Conservation (phyloP, 1,140 invertebrate genomes). For the Hyles euphorbiae region DNA sequence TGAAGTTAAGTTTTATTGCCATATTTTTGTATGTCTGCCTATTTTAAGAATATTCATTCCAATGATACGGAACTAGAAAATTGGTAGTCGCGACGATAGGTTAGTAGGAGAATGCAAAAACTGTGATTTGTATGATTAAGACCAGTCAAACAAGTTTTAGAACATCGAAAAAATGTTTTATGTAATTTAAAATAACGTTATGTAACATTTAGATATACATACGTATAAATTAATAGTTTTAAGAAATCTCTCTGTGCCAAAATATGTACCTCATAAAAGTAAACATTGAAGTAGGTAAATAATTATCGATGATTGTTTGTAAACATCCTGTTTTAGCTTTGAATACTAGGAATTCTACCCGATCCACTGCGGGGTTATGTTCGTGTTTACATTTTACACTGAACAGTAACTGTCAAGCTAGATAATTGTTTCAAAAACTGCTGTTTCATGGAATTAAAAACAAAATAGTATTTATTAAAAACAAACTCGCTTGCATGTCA, state of each 20-base stretch:
- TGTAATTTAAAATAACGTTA: conserved; percentile 63
- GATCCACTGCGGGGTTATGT: conserved; percentile 13
- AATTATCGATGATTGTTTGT: conserved; percentile 61
- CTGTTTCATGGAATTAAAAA: too few relatives aligned
- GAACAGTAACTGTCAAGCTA: too few relatives aligned
- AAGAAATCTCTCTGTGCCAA: conserved; percentile 77
- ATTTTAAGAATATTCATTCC: conserved; percentile 59
- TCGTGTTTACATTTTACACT: not conserved
- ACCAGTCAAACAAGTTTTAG: conserved; percentile 73
- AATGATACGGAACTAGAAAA: conserved; percentile 58
- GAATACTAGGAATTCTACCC: conserved; percentile 7
- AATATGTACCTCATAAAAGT: conserved; percentile 76
- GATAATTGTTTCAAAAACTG: too few relatives aligned
- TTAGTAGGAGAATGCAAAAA: conserved; percentile 71
- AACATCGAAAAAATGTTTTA: conserved; percentile 74
- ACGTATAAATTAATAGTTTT: conserved; percentile 55
- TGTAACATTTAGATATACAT: conserved; percentile 51
- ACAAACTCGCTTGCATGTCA: not conserved
- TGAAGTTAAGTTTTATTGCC: conserved; percentile 41
- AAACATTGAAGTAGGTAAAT: conserved; percentile 73
- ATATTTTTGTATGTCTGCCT: conserved; percentile 50
- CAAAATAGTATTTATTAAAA: not conserved
- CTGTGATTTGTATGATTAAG: conserved; percentile 73
- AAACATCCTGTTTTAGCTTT: conserved; percentile 46
- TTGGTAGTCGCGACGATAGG: conserved; percentile 71